Evolutionary conservation across 2,888 invertebrate genomes (phyloP).

Genomic region (Sphecodes monilicornis): DNA sequence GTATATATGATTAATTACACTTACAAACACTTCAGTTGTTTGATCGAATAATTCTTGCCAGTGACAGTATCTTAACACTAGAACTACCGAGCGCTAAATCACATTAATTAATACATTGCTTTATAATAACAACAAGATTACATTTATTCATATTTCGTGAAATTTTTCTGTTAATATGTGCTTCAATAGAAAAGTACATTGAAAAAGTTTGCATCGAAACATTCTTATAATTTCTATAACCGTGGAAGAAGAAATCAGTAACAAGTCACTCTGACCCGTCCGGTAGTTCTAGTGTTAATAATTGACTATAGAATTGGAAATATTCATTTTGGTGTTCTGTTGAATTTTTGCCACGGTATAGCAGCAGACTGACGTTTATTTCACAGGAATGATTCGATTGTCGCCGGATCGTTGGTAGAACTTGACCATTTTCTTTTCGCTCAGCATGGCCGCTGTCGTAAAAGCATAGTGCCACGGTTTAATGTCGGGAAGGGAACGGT

Average conservation of each 20-base stretch:
- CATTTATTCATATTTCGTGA: too few relatives aligned
- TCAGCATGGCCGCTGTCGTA: slow-evolving; percentile 3
- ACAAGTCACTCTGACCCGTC: too few relatives aligned
- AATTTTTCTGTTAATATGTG: too few relatives aligned
- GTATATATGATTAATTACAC: too few relatives aligned
- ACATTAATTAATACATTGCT: too few relatives aligned
- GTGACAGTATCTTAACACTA: not conserved
- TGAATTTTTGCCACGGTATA: not conserved
- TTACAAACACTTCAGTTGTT: not conserved
- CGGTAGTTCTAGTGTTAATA: too few relatives aligned
- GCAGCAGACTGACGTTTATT: not conserved
- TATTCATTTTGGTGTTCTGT: not conserved
- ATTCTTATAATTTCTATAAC: too few relatives aligned
- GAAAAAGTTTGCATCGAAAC: too few relatives aligned
- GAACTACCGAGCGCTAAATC: too few relatives aligned
- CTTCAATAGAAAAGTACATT: too few relatives aligned
- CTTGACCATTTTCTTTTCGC: slow-evolving; percentile 8
- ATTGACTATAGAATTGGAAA: not conserved
- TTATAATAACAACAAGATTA: too few relatives aligned
- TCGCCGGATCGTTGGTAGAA: slow-evolving; percentile 12
- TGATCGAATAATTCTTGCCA: not conserved
- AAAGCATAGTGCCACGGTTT: slow-evolving; percentile 17
- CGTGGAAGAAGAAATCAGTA: too few relatives aligned
- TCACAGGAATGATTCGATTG: slow-evolving; percentile 16
- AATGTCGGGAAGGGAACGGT: slow-evolving; percentile 21